phyloP scores from a whole-genome alignment of 2,888 invertebrate species.

The Drosophila niveifrons region DNA sequence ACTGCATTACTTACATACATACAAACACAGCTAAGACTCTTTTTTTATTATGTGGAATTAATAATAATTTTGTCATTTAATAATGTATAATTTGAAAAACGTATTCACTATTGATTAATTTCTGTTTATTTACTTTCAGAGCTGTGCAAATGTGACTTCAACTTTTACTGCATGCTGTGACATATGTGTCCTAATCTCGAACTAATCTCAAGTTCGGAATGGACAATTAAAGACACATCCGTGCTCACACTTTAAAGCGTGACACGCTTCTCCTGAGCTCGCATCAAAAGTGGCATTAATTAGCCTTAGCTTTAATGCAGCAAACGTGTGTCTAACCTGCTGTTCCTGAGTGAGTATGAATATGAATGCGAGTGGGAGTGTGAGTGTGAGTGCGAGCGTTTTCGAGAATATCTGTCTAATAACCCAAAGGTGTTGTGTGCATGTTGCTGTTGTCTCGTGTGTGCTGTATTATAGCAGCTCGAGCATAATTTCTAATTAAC shows the following conservation, averaged over 20 bases:
- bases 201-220: constrained; percentile 3
- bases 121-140: too few relatives aligned
- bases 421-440: constrained; percentile 68
- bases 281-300: constrained; percentile 71
- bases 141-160: too few relatives aligned
- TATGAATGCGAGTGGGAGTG: constrained; percentile 19
- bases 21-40: too few relatives aligned
- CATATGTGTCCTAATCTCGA: neutral
- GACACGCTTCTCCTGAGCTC: constrained; percentile 33
- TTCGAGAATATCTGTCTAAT: constrained; percentile 56
- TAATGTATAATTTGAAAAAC: too few relatives aligned
- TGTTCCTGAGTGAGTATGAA: constrained; percentile 11
- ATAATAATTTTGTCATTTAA: too few relatives aligned
- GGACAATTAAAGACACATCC: constrained; percentile 11
- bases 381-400: constrained; percentile 18
- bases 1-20: too few relatives aligned
- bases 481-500: constrained; percentile 78
- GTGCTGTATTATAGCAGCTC: constrained; percentile 56
- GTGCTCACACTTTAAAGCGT: constrained; percentile 39
- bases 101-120: too few relatives aligned
- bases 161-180: neutral
- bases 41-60: too few relatives aligned
- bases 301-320: constrained; percentile 55
- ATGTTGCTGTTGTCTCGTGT: constrained; percentile 32
- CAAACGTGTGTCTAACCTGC: constrained; percentile 25